phyloP scores from a whole-genome alignment of 2,888 invertebrate species.

The Copidosoma aretas region DNA sequence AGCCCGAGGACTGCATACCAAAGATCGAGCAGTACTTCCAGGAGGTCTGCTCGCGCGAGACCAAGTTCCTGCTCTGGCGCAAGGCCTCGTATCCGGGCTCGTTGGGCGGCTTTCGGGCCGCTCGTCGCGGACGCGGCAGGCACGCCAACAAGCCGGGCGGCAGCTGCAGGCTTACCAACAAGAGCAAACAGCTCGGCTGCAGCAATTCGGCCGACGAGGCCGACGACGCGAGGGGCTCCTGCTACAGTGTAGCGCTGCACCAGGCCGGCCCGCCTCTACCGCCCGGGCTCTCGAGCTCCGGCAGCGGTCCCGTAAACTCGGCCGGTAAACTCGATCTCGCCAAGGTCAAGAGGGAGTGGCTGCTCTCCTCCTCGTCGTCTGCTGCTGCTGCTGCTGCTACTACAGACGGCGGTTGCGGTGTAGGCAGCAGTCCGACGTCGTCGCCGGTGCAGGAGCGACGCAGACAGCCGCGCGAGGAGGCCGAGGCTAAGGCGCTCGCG shows the following conservation, averaged over 20 bases:
- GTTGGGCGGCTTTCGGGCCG: constrained; percentile 66
- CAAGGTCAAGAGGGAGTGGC: constrained; percentile 73
- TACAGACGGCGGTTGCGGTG: neutral
- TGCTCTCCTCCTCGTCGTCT: constrained; percentile 59
- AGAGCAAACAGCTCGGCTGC: constrained; percentile 54
- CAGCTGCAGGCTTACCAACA: constrained; percentile 70
- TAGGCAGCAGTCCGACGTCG: constrained; percentile 46
- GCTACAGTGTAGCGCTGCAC: too few relatives aligned
- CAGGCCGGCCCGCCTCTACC: constrained; percentile 55
- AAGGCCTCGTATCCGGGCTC: constrained; percentile 81
- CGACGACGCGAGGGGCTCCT: constrained; percentile 59
- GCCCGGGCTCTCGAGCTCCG: constrained; percentile 1
- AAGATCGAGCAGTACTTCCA: constrained; percentile 86
- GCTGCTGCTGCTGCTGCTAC: constrained; percentile 41
- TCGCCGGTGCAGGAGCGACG: constrained; percentile 34
- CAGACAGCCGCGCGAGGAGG: constrained; percentile 43
- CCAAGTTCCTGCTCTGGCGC: constrained; percentile 80
- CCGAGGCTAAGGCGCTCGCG: constrained; percentile 68
- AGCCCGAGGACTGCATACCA: constrained; percentile 74
- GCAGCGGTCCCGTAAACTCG: too few relatives aligned
- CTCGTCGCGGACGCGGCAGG: constrained; percentile 60
- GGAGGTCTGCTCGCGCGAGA: constrained; percentile 79
- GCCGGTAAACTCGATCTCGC: constrained; percentile 72
- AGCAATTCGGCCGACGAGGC: constrained; percentile 70
- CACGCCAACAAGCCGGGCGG: constrained; percentile 67